These are phyloP conservation scores for Aphaenogaster rudis DNA, from an alignment of 1,140 invertebrate genomes.

Conservation along the genomic window DNA sequence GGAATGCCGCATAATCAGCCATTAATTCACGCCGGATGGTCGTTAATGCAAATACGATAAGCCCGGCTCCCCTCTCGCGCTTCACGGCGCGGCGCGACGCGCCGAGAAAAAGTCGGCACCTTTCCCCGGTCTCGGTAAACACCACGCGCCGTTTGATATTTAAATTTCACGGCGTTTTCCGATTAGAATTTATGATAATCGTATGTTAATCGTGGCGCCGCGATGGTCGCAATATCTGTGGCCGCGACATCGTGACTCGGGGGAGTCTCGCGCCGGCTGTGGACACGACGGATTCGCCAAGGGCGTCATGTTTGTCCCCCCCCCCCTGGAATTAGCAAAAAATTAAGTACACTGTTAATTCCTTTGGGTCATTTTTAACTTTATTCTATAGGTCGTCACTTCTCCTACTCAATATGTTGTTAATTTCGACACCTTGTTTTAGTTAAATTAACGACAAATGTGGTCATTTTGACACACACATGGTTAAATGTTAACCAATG, in stretches of 20 bases:
- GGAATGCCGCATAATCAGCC: conserved; percentile 70
- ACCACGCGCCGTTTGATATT: conserved; percentile 51
- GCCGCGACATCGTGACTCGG: background rate
- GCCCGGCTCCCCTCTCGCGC: conserved; percentile 4
- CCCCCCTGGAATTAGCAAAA: too few relatives aligned
- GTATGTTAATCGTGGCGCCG: conserved; percentile 37
- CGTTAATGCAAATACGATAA: conserved; percentile 68
- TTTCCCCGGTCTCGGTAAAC: conserved; percentile 30
- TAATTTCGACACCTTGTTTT: too few relatives aligned
- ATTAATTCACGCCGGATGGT: conserved; percentile 70
- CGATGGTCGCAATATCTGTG: conserved; percentile 35
- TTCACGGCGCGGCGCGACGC: background rate
- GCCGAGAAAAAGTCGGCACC: conserved; percentile 5
- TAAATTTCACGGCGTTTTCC: conserved; percentile 45
- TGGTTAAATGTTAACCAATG: too few relatives aligned
- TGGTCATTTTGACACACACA: too few relatives aligned
- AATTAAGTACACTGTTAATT: too few relatives aligned
- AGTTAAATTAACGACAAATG: too few relatives aligned
- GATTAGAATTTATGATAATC: conserved; percentile 54
- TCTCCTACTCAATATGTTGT: too few relatives aligned
- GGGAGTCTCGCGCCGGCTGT: background rate
- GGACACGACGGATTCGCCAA: background rate
- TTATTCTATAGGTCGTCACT: too few relatives aligned
- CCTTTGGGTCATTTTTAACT: too few relatives aligned
- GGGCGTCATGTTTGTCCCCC: too few relatives aligned